These are phyloP conservation scores for Saccostrea echinata DNA, from an alignment of 1,140 invertebrate genomes.

Conservation along the genomic window DNA sequence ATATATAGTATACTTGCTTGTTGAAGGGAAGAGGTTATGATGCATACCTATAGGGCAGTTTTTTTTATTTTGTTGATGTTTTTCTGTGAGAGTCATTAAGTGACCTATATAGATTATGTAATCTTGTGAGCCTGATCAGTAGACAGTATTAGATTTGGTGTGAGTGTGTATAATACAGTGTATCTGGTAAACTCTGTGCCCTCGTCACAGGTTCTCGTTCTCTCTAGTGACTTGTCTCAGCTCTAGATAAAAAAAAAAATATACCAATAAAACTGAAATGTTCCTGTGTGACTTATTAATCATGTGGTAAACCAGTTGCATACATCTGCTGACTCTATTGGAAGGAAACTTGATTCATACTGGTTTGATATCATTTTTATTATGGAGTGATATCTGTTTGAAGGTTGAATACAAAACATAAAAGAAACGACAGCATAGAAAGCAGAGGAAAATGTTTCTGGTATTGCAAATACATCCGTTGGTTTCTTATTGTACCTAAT, in stretches of 20 bases:
- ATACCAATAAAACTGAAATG: constrained; percentile 35
- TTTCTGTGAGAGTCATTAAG: background rate
- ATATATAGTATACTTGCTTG: background rate
- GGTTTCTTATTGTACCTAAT: no score
- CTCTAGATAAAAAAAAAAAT: constrained; percentile 10
- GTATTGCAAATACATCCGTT: no score
- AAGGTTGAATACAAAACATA: no score
- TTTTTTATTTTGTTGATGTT: constrained; percentile 28
- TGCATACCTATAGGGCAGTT: background rate
- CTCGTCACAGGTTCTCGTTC: background rate
- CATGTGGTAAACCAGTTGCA: background rate
- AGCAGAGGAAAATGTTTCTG: no score
- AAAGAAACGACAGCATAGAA: no score
- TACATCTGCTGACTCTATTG: background rate
- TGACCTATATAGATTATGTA: background rate
- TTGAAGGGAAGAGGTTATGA: background rate
- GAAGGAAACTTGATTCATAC: background rate
- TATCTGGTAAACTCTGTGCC: background rate
- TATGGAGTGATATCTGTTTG: no score
- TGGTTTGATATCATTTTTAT: no score
- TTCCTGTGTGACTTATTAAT: constrained; percentile 27
- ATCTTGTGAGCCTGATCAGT: background rate
- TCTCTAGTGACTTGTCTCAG: constrained; percentile 27
- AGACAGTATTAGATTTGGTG: background rate
- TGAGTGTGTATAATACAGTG: background rate